These are phyloP conservation scores for Borostomias antarcticus DNA, from an alignment of 2,797 vertebrate genomes.

Conservation along the genomic window DNA sequence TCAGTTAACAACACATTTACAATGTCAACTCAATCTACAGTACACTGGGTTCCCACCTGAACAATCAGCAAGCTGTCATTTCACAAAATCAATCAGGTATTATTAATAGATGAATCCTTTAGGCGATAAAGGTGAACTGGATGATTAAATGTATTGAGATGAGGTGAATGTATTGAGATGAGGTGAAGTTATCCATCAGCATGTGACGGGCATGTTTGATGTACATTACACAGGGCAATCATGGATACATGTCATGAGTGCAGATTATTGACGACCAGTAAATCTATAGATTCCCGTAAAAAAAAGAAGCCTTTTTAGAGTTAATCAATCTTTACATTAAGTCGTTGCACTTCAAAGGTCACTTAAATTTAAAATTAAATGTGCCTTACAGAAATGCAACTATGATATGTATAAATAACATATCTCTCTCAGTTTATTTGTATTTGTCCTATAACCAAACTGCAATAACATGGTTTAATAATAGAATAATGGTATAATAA, in stretches of 20 bases:
- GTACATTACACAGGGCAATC: slow-evolving; percentile 34
- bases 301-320: too few species aligned
- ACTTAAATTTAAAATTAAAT: too few species aligned
- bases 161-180: slow-evolving; percentile 60
- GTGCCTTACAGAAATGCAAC: too few species aligned
- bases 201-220: slow-evolving; percentile 57
- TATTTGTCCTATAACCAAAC: background rate
- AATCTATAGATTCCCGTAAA: slow-evolving; percentile 23
- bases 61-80: slow-evolving; percentile 15
- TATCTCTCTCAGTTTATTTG: background rate
- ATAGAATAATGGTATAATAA: too few species aligned
- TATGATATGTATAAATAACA: background rate
- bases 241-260: slow-evolving; percentile 27
- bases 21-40: slow-evolving; percentile 38
- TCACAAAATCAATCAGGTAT: slow-evolving; percentile 53
- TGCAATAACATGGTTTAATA: background rate
- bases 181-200: slow-evolving; percentile 65
- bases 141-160: slow-evolving; percentile 51
- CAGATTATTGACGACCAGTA: slow-evolving; percentile 36
- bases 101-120: slow-evolving; percentile 32
- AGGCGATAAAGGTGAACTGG: slow-evolving; percentile 71
- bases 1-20: slow-evolving; percentile 41
- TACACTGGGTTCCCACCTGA: slow-evolving; percentile 26
- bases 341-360: too few species aligned
- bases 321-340: too few species aligned